Evolutionary conservation across 2,797 vertebrate genomes (phyloP).

Genomic region (Scyliorhinus canicula): DNA sequence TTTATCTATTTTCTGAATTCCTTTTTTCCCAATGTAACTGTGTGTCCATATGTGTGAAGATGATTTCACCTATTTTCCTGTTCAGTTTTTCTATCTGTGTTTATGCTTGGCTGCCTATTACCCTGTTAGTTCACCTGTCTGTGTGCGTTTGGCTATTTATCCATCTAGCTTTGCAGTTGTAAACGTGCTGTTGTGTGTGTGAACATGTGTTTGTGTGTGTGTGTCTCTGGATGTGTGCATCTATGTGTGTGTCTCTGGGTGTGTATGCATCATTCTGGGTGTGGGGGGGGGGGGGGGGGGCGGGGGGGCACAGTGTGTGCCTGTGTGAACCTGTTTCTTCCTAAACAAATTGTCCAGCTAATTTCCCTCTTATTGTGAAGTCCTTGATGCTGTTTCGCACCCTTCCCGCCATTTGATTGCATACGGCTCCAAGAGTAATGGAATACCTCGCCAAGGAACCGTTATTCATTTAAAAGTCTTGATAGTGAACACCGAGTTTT

Average conservation of each 20-base stretch:
- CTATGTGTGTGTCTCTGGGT: not conserved
- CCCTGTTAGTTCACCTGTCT: not conserved
- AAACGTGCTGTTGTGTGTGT: not conserved
- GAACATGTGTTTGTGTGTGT: too few relatives aligned
- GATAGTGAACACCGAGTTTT: not conserved
- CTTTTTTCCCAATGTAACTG: not conserved
- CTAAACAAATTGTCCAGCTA: not conserved
- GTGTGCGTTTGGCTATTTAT: not conserved
- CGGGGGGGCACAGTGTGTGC: too few relatives aligned
- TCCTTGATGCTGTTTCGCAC: not conserved
- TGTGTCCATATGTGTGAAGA: not conserved
- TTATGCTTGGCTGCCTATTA: not conserved
- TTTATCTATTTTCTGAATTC: not conserved
- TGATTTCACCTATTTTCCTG: not conserved
- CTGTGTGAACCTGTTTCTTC: not conserved
- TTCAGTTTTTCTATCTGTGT: not conserved
- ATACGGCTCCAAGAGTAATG: too few relatives aligned
- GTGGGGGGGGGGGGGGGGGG: too few relatives aligned
- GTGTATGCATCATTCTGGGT: not conserved
- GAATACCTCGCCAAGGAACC: not conserved
- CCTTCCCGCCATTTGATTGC: too few relatives aligned
- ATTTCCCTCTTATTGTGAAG: not conserved
- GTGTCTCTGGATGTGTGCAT: not conserved
- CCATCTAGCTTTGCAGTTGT: not conserved
- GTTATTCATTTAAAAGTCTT: not conserved